Conservation (phyloP, 2,888 invertebrate species). For the Tanytarsus gracilentus region DNA sequence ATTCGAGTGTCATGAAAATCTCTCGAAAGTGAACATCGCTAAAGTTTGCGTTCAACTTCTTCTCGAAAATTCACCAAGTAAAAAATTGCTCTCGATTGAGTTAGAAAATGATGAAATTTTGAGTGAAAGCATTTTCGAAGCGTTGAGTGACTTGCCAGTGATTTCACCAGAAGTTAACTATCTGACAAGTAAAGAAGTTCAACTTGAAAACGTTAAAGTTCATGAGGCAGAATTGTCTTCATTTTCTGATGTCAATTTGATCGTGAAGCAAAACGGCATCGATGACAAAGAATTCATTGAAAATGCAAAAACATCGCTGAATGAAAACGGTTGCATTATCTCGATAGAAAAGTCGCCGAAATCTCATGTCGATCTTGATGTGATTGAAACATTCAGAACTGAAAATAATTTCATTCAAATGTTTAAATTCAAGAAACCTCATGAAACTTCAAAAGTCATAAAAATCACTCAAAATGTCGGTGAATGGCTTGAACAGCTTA, state of each 20-base stretch:
- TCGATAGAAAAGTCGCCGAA: conserved; percentile 46
- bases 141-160: too few species aligned
- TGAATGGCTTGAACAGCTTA: conserved; percentile 37
- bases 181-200: conserved; percentile 57
- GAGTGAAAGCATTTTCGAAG: too few species aligned
- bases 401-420: conserved; percentile 38
- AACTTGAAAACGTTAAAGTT: conserved; percentile 47
- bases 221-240: conserved; percentile 47
- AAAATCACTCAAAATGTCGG: conserved; percentile 37
- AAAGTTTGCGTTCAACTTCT: conserved; percentile 58
- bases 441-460: conserved; percentile 30
- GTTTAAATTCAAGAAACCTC: background rate
- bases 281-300: conserved; percentile 38
- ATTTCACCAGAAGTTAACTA: too few species aligned
- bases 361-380: conserved; percentile 36
- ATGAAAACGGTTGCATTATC: conserved; percentile 53
- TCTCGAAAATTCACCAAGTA: conserved; percentile 57
- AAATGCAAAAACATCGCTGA: conserved; percentile 45
- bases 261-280: conserved; percentile 35
- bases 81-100: conserved; percentile 53
- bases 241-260: conserved; percentile 47
- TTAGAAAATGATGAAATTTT: too few species aligned
- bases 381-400: conserved; percentile 35
- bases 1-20: conserved; percentile 40
- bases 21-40: conserved; percentile 45